phyloP scores from a whole-genome alignment of 2,888 invertebrate species.

The Clistopyga incitator region DNA sequence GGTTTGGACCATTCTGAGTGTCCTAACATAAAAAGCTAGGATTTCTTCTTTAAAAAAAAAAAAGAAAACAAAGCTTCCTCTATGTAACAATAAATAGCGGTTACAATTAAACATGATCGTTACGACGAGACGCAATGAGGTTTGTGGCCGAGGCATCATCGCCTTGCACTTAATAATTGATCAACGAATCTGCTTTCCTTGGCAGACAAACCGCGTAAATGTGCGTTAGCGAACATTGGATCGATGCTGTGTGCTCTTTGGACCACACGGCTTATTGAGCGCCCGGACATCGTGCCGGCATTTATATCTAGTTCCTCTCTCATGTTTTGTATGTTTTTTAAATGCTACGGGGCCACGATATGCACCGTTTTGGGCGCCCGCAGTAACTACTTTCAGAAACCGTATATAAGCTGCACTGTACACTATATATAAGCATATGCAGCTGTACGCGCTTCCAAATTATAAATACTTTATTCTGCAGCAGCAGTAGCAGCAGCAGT shows the following conservation, averaged over 20 bases:
- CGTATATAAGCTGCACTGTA: background rate
- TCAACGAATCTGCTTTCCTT: conserved; percentile 49
- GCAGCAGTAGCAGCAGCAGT: too few relatives aligned
- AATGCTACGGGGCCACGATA: background rate
- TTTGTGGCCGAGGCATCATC: background rate
- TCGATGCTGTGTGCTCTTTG: conserved; percentile 33
- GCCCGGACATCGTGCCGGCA: conserved; percentile 31
- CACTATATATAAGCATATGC: background rate
- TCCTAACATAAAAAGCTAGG: too few relatives aligned
- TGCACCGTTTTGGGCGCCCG: background rate
- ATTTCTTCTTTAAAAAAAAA: too few relatives aligned
- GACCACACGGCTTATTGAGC: conserved; percentile 51
- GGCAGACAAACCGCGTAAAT: conserved; percentile 14
- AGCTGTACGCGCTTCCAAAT: background rate
- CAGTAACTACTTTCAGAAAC: background rate
- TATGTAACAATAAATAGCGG: too few relatives aligned
- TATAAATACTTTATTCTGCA: background rate
- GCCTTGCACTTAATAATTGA: conserved; percentile 29
- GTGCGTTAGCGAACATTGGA: conserved; percentile 53
- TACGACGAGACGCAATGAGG: too few relatives aligned
- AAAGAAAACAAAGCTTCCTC: too few relatives aligned
- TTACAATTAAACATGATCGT: background rate
- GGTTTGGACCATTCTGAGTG: too few relatives aligned
- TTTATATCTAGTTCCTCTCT: background rate
- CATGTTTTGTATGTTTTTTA: conserved; percentile 5